Percentiles rank a stretch among this genome's conserved stretches.
Evolutionary conservation across 2,888 invertebrate species (phyloP).

Genomic region (Atethmia centrago): DNA sequence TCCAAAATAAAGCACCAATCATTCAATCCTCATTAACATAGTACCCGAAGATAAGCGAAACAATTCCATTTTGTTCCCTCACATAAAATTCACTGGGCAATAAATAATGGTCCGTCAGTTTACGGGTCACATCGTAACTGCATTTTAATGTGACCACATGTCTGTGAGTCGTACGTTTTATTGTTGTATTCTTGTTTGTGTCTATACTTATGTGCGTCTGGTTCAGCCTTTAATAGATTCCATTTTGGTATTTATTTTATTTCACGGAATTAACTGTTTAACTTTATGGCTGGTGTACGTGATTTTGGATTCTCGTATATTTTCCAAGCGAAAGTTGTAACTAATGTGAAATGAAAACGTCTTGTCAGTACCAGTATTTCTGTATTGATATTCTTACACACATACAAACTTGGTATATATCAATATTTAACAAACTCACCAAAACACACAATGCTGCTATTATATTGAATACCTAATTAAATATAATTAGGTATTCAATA

Average conservation of each 20-base stretch:
- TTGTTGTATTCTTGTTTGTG: slow-evolving; percentile 34
- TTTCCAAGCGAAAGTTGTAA: neutral
- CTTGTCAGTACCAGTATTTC: no score
- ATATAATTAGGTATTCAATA: no score
- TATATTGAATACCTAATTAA: no score
- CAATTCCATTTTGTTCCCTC: slow-evolving; percentile 62
- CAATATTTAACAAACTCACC: no score
- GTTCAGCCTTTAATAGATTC: slow-evolving; percentile 5
- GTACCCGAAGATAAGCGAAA: slow-evolving; percentile 52
- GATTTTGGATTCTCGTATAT: slow-evolving; percentile 1
- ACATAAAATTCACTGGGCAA: slow-evolving; percentile 66
- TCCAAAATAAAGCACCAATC: neutral
- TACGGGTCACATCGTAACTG: slow-evolving; percentile 73
- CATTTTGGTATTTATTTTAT: slow-evolving; percentile 28
- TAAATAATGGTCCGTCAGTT: slow-evolving; percentile 73
- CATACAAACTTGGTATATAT: no score
- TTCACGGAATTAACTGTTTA: slow-evolving; percentile 22
- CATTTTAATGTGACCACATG: slow-evolving; percentile 75
- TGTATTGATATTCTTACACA: no score
- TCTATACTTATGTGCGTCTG: slow-evolving; percentile 24
- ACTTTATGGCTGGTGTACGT: slow-evolving; percentile 6
- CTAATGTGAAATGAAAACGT: no score
- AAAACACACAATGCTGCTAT: no score
- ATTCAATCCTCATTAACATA: slow-evolving; percentile 24
- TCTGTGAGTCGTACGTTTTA: slow-evolving; percentile 64